A percentile compares a stretch with the other conserved stretches of the same genome.
Evolutionary conservation across 2,888 invertebrate genomes (phyloP).

Genomic region (Latheticus oryzae): DNA sequence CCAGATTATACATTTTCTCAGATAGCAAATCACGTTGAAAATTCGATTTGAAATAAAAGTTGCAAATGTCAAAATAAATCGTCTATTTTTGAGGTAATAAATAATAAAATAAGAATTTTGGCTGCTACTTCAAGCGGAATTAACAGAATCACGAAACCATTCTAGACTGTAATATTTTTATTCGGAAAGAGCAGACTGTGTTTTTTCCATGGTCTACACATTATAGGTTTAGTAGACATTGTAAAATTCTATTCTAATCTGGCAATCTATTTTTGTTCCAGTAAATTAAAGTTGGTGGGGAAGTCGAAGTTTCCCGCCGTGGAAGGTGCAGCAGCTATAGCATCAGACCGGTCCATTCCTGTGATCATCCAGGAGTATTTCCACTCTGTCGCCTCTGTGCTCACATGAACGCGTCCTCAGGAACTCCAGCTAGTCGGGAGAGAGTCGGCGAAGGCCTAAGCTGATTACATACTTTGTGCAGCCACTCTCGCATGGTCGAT

Average conservation of each 20-base stretch:
- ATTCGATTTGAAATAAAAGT: too few species aligned
- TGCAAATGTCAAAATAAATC: too few species aligned
- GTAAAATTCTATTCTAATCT: slow-evolving; percentile 10
- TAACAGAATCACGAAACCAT: too few species aligned
- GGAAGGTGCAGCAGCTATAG: slow-evolving; percentile 34
- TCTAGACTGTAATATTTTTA: too few species aligned
- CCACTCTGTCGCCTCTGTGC: slow-evolving; percentile 61
- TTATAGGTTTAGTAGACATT: too few species aligned
- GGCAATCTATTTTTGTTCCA: slow-evolving; percentile 26
- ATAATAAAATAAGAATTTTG: too few species aligned
- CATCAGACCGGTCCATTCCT: slow-evolving; percentile 44
- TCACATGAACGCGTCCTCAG: slow-evolving; percentile 64
- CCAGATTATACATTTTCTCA: too few species aligned
- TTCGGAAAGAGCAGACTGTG: too few species aligned
- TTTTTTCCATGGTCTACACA: too few species aligned
- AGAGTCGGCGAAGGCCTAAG: slow-evolving; percentile 54
- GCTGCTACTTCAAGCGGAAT: too few species aligned
- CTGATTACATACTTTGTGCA: slow-evolving; percentile 65
- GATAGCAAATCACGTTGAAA: too few species aligned
- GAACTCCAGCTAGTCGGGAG: slow-evolving; percentile 53
- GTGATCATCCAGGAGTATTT: slow-evolving; percentile 62
- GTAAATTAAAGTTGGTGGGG: slow-evolving; percentile 21
- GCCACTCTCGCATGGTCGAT: slow-evolving; percentile 62
- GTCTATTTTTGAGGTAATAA: too few species aligned
- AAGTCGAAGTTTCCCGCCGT: slow-evolving; percentile 29